phyloP scores from a whole-genome alignment of 2,113 vertebrate genomes.

The Eubucco bourcierii region DNA sequence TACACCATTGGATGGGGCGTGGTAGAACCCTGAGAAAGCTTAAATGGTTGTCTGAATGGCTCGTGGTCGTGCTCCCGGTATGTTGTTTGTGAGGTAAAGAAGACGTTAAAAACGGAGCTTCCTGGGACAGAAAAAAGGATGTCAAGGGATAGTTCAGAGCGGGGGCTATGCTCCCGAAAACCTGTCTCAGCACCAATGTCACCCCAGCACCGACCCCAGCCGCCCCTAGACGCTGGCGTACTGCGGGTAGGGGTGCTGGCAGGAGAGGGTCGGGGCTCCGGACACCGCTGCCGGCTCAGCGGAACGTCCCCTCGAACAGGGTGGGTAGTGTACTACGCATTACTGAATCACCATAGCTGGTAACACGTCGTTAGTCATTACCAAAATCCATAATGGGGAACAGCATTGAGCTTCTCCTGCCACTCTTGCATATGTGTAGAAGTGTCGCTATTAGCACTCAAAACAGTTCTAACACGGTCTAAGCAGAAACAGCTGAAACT shows the following conservation, averaged over 20 bases:
- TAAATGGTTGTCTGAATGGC: neutral
- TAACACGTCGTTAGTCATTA: rapidly evolving
- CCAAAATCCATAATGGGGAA: rapidly evolving
- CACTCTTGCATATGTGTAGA: neutral
- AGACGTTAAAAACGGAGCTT: neutral
- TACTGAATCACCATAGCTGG: rapidly evolving
- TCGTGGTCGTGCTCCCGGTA: neutral
- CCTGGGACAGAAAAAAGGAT: neutral
- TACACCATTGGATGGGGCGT: too few relatives aligned
- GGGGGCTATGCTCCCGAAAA: neutral
- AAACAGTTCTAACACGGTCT: rapidly evolving
- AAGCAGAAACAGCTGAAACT: neutral
- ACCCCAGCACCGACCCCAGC: rapidly evolving
- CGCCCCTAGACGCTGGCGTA: neutral
- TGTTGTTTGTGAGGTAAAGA: neutral
- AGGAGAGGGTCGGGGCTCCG: rapidly evolving
- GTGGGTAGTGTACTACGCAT: rapidly evolving
- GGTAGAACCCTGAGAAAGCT: rapidly evolving
- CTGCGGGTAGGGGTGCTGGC: neutral
- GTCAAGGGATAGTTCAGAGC: rapidly evolving
- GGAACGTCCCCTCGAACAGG: rapidly evolving
- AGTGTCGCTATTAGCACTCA: neutral
- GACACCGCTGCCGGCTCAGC: rapidly evolving
- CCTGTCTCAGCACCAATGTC: rapidly evolving
- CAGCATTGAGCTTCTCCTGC: rapidly evolving